These are phyloP conservation scores for Mythimna albipuncta DNA, from an alignment of 2,888 invertebrate genomes.

Conservation along the genomic window DNA sequence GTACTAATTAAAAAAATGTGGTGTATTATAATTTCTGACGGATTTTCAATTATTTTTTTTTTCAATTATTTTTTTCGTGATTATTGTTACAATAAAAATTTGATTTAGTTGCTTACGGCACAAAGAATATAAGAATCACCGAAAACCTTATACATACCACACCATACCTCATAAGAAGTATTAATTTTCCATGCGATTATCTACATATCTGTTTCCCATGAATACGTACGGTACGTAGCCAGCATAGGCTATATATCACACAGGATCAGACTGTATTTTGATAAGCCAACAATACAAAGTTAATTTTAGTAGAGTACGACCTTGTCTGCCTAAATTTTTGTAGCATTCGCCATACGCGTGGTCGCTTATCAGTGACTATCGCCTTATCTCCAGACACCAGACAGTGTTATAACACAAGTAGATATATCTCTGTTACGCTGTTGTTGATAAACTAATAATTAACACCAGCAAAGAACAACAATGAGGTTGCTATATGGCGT, in stretches of 20 bases:
- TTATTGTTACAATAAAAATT: neutral
- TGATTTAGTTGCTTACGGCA: neutral
- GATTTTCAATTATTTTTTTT: neutral
- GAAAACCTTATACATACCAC: neutral
- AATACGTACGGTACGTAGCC: slow-evolving; percentile 11
- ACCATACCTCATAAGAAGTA: neutral
- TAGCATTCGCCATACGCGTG: slow-evolving; percentile 75
- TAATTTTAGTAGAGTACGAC: slow-evolving; percentile 65
- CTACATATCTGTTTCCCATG: slow-evolving; percentile 7
- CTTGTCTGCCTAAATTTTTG: slow-evolving; percentile 71
- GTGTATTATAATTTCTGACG: no score
- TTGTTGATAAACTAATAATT: slow-evolving; percentile 61
- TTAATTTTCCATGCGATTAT: slow-evolving; percentile 8
- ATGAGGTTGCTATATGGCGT: slow-evolving; percentile 10
- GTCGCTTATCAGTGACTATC: slow-evolving; percentile 73
- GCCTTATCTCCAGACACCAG: slow-evolving; percentile 80
- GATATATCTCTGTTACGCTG: slow-evolving; percentile 63
- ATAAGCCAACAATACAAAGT: slow-evolving; percentile 51
- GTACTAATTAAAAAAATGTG: no score
- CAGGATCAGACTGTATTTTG: slow-evolving; percentile 50
- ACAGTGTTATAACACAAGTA: slow-evolving; percentile 65
- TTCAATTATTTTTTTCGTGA: neutral
- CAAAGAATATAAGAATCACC: neutral
- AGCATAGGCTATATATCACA: slow-evolving; percentile 29
- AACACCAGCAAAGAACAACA: slow-evolving; percentile 53